Evolutionary conservation across 2,797 vertebrate genomes (phyloP).

Genomic region (Spea hammondii): DNA sequence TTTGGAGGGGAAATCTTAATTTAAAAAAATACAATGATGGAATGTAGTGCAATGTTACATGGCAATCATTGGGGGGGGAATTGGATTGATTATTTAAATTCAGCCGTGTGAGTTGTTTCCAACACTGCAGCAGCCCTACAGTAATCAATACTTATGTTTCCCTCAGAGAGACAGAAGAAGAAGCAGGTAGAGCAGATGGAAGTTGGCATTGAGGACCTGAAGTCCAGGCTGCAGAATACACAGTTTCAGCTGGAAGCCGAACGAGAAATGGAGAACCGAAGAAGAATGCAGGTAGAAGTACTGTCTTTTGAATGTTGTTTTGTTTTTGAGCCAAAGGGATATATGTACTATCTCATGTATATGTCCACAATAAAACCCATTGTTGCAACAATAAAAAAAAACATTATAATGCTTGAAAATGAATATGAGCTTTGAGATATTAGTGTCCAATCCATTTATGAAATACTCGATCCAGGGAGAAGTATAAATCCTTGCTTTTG

Average conservation of each 20-base stretch:
- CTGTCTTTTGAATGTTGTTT: not conserved
- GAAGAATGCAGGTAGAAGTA: conserved; percentile 63
- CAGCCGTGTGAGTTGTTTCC: no score
- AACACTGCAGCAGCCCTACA: no score
- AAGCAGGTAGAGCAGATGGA: conserved; percentile 64
- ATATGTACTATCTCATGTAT: not conserved
- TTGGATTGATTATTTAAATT: no score
- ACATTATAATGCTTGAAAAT: not conserved
- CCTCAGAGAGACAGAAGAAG: conserved; percentile 65
- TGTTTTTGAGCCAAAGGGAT: not conserved
- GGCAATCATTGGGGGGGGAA: no score
- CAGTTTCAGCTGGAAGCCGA: conserved; percentile 64
- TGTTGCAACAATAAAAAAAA: not conserved
- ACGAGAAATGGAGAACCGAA: conserved; percentile 59
- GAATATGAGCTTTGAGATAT: no score
- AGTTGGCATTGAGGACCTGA: conserved; percentile 66
- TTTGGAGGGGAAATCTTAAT: no score
- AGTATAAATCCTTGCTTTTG: no score
- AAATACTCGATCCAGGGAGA: no score
- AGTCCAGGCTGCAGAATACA: conserved; percentile 60
- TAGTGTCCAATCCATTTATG: no score
- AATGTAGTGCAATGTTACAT: no score
- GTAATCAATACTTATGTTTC: not conserved
- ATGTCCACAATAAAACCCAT: not conserved
- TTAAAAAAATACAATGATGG: no score